Evolutionary conservation across 2,113 vertebrate genomes (phyloP), one percentile per base, ranked within the genome.

Genomic region (Grantiella picta): DNA sequence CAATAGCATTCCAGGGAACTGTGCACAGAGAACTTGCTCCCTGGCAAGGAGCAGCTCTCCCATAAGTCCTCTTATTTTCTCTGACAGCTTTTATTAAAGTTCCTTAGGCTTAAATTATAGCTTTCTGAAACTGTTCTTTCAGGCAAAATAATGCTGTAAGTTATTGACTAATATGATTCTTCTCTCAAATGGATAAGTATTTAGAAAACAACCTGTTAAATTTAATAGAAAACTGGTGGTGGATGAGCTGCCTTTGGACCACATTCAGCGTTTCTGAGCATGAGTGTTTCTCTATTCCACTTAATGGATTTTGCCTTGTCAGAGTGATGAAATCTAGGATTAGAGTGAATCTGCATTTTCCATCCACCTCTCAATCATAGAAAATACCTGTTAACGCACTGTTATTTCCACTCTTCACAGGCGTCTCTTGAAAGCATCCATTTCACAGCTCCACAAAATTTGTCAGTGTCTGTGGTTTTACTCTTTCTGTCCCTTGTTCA

Each of bases 11-110:
- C 59, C 29, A 7, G 52, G 85, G 65, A 79, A n/a, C 85, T 86
- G 66, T 59, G 25, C 0, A 11, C 33, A 29, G 36, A 15, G 52
- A 57, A 64, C 49, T 56, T 75, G 42, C 85, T 94, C 1, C 0
- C n/a, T 92, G 63, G 73, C 80, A 81, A 80, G 94, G 80, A 96
- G 31, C 90, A 80, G 75, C 86, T 90, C 59, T 92, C 79, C 79
- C 85, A 25, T 76, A 92, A 88, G 79, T 93, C 85, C 85, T 93
- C 71, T 86, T 93, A 80, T 69, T 89, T 96, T 94, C 76, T 76
- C 53, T 96, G 90, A 65, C 92, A 96, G 82, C 78, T 86, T 95
- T 90, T 88, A 90, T 92, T 92, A 52, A 92, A 94, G 50, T 97
- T 93, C 47, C n/a, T 86, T 77, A 59, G 38, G 66, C 79, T 90